A percentile compares a stretch with the other conserved stretches of the same genome.
Evolutionary conservation across 2,888 invertebrate genomes (phyloP).

Genomic region (Epinotia nisella): DNA sequence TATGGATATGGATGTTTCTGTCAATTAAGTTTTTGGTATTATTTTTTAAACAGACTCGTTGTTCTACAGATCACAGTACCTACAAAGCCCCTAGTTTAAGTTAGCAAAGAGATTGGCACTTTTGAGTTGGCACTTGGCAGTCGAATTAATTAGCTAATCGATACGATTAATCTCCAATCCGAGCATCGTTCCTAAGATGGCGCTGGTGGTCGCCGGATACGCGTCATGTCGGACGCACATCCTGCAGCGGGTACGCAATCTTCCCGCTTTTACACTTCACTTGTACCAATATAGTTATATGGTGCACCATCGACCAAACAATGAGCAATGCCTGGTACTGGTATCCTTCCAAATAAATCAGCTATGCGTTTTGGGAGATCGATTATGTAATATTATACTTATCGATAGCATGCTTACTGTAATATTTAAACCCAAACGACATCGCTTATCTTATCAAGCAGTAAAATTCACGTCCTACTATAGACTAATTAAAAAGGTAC

Average conservation of each 20-base stretch:
- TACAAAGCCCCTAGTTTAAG: no score
- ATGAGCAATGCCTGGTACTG: conserved; percentile 53
- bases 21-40: no score
- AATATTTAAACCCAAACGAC: conserved; percentile 53
- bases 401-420: conserved; percentile 59
- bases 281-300: conserved; percentile 36
- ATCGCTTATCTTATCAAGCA: conserved; percentile 35
- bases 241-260: conserved; percentile 71
- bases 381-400: conserved; percentile 62
- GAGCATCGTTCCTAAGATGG: conserved; percentile 66
- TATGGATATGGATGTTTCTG: no score
- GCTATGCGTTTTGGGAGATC: conserved; percentile 62
- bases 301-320: conserved; percentile 56
- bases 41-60: no score
- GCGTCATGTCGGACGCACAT: conserved; percentile 79
- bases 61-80: no score
- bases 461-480: conserved; percentile 8
- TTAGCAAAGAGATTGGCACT: neutral
- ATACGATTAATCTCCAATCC: conserved; percentile 55
- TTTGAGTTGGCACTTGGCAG: neutral
- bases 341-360: conserved; percentile 66
- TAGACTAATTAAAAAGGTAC: conserved; percentile 14
- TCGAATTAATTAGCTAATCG: conserved; percentile 53
- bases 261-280: conserved; percentile 69
- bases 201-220: conserved; percentile 66